Percentiles rank a stretch among this genome's conserved stretches.
These are phyloP conservation scores for Drosophila parabipectinata DNA, from an alignment of 1,140 invertebrate genomes.

Conservation along the genomic window DNA sequence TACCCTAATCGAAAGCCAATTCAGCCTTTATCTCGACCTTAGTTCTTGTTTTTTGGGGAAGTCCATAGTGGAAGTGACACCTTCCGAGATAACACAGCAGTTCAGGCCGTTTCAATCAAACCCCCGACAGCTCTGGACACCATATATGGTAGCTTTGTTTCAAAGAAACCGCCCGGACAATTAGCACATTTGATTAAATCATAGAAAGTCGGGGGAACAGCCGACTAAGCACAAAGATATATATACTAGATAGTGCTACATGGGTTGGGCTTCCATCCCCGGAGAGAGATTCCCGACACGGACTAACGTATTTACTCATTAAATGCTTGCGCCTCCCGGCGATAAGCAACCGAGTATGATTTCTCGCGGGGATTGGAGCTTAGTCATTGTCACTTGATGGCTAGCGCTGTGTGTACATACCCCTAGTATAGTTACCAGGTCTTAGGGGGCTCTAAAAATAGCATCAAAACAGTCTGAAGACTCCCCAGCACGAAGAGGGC, in stretches of 20 bases:
- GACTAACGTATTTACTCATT: not conserved
- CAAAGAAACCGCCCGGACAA: not conserved
- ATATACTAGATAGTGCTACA: not conserved
- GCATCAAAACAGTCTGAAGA: not conserved
- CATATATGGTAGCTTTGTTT: too few relatives aligned
- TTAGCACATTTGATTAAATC: not conserved
- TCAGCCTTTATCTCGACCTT: not conserved
- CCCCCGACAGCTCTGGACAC: not conserved
- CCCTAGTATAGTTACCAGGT: not conserved
- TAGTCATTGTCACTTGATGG: conserved; percentile 15
- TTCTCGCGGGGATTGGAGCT: conserved; percentile 2
- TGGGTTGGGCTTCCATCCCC: not conserved
- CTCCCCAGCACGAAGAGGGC: not conserved
- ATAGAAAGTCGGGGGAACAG: too few relatives aligned
- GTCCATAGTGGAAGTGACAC: not conserved
- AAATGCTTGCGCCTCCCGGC: not conserved
- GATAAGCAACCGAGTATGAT: too few relatives aligned
- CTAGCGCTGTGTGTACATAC: not conserved
- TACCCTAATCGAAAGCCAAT: not conserved
- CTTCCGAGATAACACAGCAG: not conserved
- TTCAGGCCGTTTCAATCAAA: not conserved
- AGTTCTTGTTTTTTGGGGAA: not conserved
- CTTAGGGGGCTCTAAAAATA: not conserved
- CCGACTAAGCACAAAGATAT: too few relatives aligned
- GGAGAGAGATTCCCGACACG: not conserved